Conservation (phyloP, 92 coral and sea anemone genomes). For the Isaurus tuberculatus region DNA sequence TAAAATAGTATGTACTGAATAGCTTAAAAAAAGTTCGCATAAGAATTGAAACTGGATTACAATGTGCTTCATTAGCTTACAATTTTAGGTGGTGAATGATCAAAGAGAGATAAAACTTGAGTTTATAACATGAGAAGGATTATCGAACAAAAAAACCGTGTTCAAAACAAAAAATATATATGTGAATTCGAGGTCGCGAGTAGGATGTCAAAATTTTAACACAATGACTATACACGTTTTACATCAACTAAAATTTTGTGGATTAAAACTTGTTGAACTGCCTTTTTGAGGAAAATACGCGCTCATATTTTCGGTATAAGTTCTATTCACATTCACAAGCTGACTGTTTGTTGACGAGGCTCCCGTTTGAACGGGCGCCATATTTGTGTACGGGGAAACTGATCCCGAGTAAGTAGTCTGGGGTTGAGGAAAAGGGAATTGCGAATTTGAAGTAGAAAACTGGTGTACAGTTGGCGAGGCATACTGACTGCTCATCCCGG, state of each 20-base stretch:
- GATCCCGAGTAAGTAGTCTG: constrained; percentile 33
- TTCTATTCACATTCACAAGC: constrained; percentile 10
- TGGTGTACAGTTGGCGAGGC: constrained; percentile 37
- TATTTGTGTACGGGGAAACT: constrained; percentile 5
- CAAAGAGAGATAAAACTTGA: too few species aligned
- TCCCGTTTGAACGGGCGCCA: constrained; percentile 28
- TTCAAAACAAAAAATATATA: not conserved
- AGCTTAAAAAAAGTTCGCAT: too few species aligned
- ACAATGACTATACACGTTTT: not conserved
- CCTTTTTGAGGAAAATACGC: constrained; percentile 18
- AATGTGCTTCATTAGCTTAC: too few species aligned
- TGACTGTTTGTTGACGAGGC: constrained; percentile 13
- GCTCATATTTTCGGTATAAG: constrained; percentile 19
- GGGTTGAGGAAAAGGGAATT: constrained; percentile 24
- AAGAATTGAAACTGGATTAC: too few species aligned
- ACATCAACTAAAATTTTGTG: constrained; percentile 39
- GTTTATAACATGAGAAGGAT: too few species aligned
- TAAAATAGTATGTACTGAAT: too few species aligned
- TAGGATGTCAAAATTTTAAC: not conserved
- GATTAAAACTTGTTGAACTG: constrained; percentile 26
- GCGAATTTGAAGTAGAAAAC: constrained; percentile 18
- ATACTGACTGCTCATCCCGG: constrained; percentile 44
- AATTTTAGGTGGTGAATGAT: too few species aligned
- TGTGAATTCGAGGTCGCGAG: not conserved
- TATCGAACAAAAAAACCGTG: too few species aligned